phyloP scores from a whole-genome alignment of 2,797 vertebrate genomes.

The Menidia menidia region DNA sequence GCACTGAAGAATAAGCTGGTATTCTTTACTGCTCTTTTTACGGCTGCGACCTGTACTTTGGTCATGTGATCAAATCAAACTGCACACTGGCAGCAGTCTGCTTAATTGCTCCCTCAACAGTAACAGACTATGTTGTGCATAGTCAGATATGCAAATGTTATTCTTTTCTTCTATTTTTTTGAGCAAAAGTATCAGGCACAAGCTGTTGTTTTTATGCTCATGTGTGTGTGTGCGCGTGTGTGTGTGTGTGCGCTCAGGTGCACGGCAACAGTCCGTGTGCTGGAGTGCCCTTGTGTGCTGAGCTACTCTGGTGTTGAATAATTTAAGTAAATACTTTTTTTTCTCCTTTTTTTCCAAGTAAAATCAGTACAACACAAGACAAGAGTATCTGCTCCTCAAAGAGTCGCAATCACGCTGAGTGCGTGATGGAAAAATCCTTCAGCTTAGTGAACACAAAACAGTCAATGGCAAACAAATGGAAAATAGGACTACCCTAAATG shows the following conservation, averaged over 20 bases:
- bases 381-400: constrained; percentile 7
- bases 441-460: background rate
- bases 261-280: no score
- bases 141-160: constrained; percentile 1
- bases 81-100: constrained; percentile 46
- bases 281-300: background rate
- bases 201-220: no score
- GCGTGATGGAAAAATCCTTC: constrained; percentile 8
- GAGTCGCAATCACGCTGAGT: background rate
- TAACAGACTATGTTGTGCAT: constrained; percentile 47
- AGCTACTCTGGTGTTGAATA: constrained; percentile 10
- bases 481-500: no score
- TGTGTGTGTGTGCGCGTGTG: no score
- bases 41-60: constrained; percentile 32
- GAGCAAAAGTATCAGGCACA: background rate
- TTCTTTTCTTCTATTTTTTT: constrained; percentile 5
- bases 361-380: constrained; percentile 4
- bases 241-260: background rate
- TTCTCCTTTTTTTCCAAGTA: background rate
- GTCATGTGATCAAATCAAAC: constrained; percentile 72
- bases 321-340: constrained; percentile 20
- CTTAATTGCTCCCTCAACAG: constrained; percentile 72
- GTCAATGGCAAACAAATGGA: background rate
- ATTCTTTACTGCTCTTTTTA: constrained; percentile 22
- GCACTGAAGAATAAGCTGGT: constrained; percentile 13